Base-by-base conservation (phyloP, 92 coral and sea anemone genomes). In the Zoanthus sansibaricus region DNA sequence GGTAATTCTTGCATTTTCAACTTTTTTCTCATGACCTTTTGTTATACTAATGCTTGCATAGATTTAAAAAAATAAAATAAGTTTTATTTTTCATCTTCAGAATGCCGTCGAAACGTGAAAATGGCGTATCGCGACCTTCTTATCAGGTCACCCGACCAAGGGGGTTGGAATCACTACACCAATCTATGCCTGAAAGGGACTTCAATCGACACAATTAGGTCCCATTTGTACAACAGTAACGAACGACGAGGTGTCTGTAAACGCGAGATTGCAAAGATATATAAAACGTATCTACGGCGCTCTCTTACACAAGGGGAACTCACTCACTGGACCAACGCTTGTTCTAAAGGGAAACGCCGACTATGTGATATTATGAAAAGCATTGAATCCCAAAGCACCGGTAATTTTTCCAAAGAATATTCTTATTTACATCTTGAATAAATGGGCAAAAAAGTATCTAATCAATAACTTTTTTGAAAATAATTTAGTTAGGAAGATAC, bases 61-160 rank as follows among this genome's bases (percentile, higher is more conserved):
- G n/a, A n/a, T n/a, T n/a, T n/a, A n/a, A n/a, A n/a, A n/a, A n/a
- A n/a, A n/a, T n/a, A n/a, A n/a, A n/a, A n/a, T n/a, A n/a, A n/a
- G n/a, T n/a, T n/a, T n/a, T n/a, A n/a, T n/a, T n/a, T n/a, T 58
- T n/a, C 64, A 16, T 20, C 5, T 11, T 16, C 47, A 79, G 84
- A 79, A 79, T 79, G 84, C 55, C 84, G 84, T 47, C 67, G 73
- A 61, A 67, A 79, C 32, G 84, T 79, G 55, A 79, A 79, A 49
- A 79, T 25, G 58, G 72, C 42, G 73, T 79, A 79, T 17, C 84
- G 84, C 58, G 84, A 79, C 56, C 84, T 79, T 61, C 59, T 79
- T 32, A 37, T 79, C 72, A 79, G 59, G 33, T 20, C 47, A 9
- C 84, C 84, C 32, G 84, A 79, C 55, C 55, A 44, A 42, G 58